phyloP scores from a whole-genome alignment of 2,113 vertebrate genomes.

The Leuciscus idus region DNA sequence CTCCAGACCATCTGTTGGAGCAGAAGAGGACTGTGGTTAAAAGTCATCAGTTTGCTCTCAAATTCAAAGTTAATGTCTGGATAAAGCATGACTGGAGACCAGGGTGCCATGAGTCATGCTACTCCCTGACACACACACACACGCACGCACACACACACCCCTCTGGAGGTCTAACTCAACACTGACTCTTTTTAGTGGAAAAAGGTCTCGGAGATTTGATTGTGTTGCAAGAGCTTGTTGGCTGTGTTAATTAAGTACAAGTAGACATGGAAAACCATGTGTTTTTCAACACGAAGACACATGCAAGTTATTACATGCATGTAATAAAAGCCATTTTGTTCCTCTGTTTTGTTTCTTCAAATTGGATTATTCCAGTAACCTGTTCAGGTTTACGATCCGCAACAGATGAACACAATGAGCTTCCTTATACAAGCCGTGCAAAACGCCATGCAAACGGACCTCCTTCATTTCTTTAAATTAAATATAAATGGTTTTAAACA shows the following conservation, averaged over 20 bases:
- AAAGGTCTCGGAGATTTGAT: not conserved
- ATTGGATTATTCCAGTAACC: not conserved
- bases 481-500: not conserved
- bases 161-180: not conserved
- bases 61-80: not conserved
- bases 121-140: not conserved
- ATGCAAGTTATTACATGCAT: not conserved
- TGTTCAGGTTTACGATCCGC: not conserved
- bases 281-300: not conserved
- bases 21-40: not conserved
- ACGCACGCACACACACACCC: not conserved
- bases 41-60: conserved; percentile 1
- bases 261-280: not conserved
- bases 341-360: not conserved
- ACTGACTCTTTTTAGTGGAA: not conserved
- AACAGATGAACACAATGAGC: not conserved
- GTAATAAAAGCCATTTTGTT: not conserved
- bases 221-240: not conserved
- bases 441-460: not conserved
- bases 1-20: conserved; percentile 8
- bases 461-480: not conserved
- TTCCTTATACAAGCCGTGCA: not conserved
- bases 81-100: conserved; percentile 3
- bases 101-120: not conserved
- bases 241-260: not conserved